A percentile compares a stretch with the other conserved stretches of the same genome.
Evolutionary conservation across 2,113 vertebrate genomes (phyloP).

Genomic region (Pontoporia blainvillei): DNA sequence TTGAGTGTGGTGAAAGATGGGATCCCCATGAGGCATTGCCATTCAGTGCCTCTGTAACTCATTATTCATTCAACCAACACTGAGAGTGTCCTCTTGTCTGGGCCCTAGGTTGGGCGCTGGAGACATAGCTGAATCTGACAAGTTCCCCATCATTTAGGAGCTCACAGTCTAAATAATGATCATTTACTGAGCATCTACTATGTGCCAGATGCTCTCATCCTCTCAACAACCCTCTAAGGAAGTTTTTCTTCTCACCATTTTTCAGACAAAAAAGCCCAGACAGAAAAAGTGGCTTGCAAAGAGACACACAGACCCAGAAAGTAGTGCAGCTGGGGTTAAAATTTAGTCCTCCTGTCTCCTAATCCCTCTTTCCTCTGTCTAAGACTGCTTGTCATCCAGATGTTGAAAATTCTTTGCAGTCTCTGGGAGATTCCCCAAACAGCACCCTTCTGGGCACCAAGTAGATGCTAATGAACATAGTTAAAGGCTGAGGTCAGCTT

Average conservation of each 20-base stretch:
- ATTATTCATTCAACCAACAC: neutral
- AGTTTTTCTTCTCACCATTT: neutral
- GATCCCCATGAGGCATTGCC: neutral
- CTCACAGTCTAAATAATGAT: neutral
- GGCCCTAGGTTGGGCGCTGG: neutral
- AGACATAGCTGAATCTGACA: neutral
- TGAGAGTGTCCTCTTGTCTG: neutral
- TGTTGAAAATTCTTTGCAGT: neutral
- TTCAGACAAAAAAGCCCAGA: neutral
- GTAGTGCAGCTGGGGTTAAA: neutral
- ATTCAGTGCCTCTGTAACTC: neutral
- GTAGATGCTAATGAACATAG: neutral
- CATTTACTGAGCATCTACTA: neutral
- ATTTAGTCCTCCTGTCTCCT: neutral
- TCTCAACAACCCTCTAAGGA: neutral
- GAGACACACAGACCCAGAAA: neutral
- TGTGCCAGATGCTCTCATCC: neutral
- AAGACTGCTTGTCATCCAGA: neutral
- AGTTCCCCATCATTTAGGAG: neutral
- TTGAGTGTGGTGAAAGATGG: neutral
- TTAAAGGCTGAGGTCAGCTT: neutral
- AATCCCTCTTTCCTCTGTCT: neutral
- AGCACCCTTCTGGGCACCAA: neutral
- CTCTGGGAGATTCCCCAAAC: neutral
- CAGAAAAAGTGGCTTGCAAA: neutral